Evolutionary conservation across 2,797 vertebrate species (phyloP).

Genomic region (Siniperca undulata): DNA sequence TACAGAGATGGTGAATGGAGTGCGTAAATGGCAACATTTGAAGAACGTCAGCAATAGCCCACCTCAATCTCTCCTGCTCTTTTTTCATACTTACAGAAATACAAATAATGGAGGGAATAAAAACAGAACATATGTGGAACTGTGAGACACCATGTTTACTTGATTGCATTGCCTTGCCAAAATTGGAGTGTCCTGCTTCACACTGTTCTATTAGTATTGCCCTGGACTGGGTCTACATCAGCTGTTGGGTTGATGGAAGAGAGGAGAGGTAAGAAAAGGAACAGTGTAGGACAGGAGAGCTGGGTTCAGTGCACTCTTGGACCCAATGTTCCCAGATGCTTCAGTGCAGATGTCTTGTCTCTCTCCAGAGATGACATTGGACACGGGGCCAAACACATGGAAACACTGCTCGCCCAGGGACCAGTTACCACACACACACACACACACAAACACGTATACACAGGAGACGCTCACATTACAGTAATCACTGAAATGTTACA

Average conservation of each 20-base stretch:
- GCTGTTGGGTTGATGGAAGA: slow-evolving; percentile 12
- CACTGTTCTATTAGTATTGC: slow-evolving; percentile 9
- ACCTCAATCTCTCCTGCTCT: slow-evolving; percentile 14
- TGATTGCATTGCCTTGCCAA: slow-evolving; percentile 34
- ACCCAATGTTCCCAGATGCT: slow-evolving; percentile 64
- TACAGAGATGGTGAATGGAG: slow-evolving; percentile 31
- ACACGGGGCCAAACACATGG: slow-evolving; percentile 34
- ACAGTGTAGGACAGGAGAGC: background rate
- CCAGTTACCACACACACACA: background rate
- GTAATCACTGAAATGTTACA: background rate
- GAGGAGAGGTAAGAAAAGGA: background rate
- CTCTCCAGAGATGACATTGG: slow-evolving; percentile 38
- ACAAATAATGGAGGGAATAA: background rate
- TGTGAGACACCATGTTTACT: slow-evolving; percentile 26
- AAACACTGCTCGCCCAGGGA: slow-evolving; percentile 28
- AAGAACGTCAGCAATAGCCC: slow-evolving; percentile 59
- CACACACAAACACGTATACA: background rate
- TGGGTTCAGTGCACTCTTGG: slow-evolving; percentile 63
- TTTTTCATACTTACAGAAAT: background rate
- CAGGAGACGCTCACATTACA: background rate
- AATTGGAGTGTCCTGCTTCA: slow-evolving; percentile 42
- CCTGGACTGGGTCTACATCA: slow-evolving; percentile 14
- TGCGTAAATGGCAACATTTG: slow-evolving; percentile 63
- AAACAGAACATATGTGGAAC: slow-evolving; percentile 12
- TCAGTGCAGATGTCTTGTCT: slow-evolving; percentile 67